Conservation (phyloP, 2,113 vertebrate genomes). For the Ictalurus punctatus region DNA sequence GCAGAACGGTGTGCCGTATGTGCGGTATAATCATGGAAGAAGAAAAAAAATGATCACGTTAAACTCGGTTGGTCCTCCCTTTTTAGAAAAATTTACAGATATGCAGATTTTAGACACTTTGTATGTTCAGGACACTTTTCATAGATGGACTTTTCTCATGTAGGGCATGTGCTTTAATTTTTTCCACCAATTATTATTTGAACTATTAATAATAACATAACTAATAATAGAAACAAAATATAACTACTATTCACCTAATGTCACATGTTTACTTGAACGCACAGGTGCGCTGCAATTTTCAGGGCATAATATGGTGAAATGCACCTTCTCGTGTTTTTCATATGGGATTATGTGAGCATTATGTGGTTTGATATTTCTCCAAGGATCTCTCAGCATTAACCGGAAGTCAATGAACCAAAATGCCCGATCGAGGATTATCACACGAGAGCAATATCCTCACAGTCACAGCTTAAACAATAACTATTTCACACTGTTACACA, state of each 20-base stretch:
- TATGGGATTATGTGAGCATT: neutral
- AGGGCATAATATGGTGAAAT: neutral
- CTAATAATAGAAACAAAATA: too few relatives aligned
- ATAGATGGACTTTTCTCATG: neutral
- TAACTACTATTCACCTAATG: neutral
- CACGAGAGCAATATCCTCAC: neutral
- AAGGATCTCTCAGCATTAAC: neutral
- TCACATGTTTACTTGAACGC: neutral
- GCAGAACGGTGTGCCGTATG: neutral
- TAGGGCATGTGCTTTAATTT: neutral
- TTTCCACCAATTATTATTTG: neutral
- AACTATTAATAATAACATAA: neutral
- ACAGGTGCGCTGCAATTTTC: neutral
- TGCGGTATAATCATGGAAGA: neutral
- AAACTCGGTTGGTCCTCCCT: neutral
- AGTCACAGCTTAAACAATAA: neutral
- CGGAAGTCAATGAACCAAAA: neutral
- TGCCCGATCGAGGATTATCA: neutral
- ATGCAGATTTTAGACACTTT: neutral
- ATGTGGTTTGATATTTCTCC: neutral
- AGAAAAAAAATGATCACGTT: neutral
- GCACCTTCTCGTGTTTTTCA: neutral
- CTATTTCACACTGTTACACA: neutral
- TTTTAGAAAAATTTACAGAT: neutral
- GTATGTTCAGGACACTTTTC: neutral